Evolutionary conservation across 2,888 invertebrate species (phyloP).

Genomic region (Colletes collaris): DNA sequence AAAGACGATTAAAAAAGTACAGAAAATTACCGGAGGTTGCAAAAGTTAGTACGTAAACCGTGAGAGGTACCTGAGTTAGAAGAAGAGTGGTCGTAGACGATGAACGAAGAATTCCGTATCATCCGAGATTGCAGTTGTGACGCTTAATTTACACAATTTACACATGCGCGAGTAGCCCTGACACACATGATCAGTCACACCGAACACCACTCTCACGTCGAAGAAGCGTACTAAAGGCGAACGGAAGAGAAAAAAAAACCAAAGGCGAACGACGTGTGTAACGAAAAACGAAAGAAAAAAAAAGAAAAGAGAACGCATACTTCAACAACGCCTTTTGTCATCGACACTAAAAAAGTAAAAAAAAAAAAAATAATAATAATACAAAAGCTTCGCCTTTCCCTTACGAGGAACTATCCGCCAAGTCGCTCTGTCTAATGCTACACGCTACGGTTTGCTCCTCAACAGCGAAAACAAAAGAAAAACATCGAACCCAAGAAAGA

Average conservation of each 20-base stretch:
- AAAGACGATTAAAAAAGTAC: slow-evolving; percentile 62
- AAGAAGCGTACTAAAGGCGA: slow-evolving; percentile 56
- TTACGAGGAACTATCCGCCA: slow-evolving; percentile 14
- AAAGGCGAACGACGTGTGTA: slow-evolving; percentile 20
- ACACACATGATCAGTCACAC: slow-evolving; percentile 70
- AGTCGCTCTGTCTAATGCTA: slow-evolving; percentile 42
- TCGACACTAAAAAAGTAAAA: not conserved
- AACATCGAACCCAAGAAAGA: slow-evolving; percentile 19
- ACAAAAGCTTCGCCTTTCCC: slow-evolving; percentile 33
- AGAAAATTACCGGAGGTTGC: slow-evolving; percentile 59
- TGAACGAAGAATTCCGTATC: slow-evolving; percentile 68
- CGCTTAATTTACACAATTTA: slow-evolving; percentile 74
- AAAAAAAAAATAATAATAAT: slow-evolving; percentile 9
- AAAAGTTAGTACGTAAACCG: slow-evolving; percentile 64
- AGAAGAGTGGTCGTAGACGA: slow-evolving; percentile 61
- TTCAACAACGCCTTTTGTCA: slow-evolving; percentile 1
- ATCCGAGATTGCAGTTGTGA: slow-evolving; percentile 68
- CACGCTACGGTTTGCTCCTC: slow-evolving; percentile 39
- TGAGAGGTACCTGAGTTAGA: slow-evolving; percentile 73
- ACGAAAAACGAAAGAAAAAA: slow-evolving; percentile 10
- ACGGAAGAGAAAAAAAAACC: slow-evolving; percentile 24
- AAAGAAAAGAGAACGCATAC: slow-evolving; percentile 14
- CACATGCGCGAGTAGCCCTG: slow-evolving; percentile 78
- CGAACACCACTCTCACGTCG: slow-evolving; percentile 66
- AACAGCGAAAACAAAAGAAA: slow-evolving; percentile 33